These are phyloP conservation scores for Pagetopsis macropterus DNA, from an alignment of 2,797 vertebrate species.

Conservation along the genomic window DNA sequence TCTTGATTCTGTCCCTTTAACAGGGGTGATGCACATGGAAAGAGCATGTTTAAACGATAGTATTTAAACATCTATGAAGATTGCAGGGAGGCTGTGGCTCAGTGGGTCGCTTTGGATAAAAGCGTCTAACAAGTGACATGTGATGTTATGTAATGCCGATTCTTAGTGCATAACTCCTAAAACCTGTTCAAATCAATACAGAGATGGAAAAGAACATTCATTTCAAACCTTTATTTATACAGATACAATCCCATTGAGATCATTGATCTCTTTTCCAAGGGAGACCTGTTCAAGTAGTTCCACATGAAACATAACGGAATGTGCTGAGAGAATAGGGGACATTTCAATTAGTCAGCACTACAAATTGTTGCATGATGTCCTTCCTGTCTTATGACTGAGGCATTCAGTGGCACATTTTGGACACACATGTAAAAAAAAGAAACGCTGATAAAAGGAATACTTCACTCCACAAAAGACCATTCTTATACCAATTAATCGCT, in stretches of 20 bases:
- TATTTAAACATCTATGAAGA: neutral
- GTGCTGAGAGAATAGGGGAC: neutral
- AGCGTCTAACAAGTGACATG: no score
- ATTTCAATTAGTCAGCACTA: neutral
- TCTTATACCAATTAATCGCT: no score
- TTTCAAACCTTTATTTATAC: no score
- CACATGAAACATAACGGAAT: neutral
- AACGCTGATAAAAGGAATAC: neutral
- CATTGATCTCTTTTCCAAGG: no score
- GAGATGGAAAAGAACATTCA: neutral
- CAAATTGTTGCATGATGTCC: neutral
- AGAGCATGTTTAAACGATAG: constrained; percentile 7
- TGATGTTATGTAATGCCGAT: neutral
- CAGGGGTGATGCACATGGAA: neutral
- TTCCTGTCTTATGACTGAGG: constrained; percentile 2
- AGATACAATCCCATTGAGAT: no score
- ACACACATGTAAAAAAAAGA: neutral
- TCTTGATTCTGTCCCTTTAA: constrained; percentile 4
- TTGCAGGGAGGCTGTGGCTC: neutral
- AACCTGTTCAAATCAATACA: constrained; percentile 15
- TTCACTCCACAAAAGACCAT: no score
- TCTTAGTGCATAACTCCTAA: neutral
- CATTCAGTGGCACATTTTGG: neutral
- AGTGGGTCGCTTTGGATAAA: no score
- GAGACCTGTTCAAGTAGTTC: no score